A percentile compares a stretch with the other conserved stretches of the same genome.
Conservation (phyloP, 2,888 invertebrate species). For the Ophonus ardosiacus region DNA sequence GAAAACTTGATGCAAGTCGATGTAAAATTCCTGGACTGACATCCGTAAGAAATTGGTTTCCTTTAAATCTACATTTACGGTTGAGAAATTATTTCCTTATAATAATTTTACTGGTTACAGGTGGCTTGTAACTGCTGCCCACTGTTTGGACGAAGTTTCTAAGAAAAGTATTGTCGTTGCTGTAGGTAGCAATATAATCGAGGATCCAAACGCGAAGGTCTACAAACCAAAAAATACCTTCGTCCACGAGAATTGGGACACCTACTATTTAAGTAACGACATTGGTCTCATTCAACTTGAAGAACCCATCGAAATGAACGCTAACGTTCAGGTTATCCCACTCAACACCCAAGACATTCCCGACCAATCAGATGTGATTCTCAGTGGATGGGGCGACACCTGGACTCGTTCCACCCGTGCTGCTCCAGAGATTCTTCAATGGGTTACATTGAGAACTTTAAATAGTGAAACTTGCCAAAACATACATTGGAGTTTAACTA, state of each 20-base stretch:
- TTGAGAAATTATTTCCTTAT: too few relatives aligned
- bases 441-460: not conserved
- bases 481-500: too few relatives aligned
- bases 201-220: not conserved
- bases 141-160: not conserved
- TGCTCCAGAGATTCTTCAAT: not conserved
- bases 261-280: not conserved
- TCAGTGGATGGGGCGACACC: not conserved
- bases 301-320: not conserved
- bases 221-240: not conserved
- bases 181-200: not conserved
- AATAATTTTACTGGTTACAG: too few relatives aligned
- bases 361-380: not conserved
- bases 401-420: too few relatives aligned
- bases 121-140: not conserved
- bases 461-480: not conserved
- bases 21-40: too few relatives aligned
- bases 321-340: not conserved
- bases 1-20: too few relatives aligned
- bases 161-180: not conserved
- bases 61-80: too few relatives aligned
- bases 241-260: not conserved
- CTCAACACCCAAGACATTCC: not conserved
- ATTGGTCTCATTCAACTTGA: not conserved
- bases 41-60: too few relatives aligned